Conservation (phyloP, 2,113 vertebrate species). For the Pogona vitticeps region DNA sequence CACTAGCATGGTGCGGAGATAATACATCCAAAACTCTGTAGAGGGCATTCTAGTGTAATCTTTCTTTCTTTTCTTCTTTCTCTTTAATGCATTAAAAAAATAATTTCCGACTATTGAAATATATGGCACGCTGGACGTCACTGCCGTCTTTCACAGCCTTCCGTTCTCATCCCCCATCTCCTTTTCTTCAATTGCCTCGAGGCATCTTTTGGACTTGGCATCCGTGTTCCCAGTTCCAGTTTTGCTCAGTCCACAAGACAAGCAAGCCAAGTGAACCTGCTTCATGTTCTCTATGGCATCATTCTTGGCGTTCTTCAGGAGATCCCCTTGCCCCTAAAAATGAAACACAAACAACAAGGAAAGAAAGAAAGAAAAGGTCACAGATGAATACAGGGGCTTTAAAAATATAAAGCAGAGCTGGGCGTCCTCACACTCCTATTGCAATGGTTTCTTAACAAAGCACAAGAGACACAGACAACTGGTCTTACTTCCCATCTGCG, state of each 20-base stretch:
- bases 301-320: slow-evolving; percentile 90
- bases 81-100: slow-evolving; percentile 67
- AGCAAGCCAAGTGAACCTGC: slow-evolving; percentile 92
- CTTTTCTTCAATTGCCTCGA: slow-evolving; percentile 80
- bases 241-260: slow-evolving; percentile 87
- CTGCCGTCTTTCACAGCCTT: slow-evolving; percentile 65
- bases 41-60: slow-evolving; percentile 65
- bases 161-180: slow-evolving; percentile 75
- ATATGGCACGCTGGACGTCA: background rate
- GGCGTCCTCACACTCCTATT: background rate
- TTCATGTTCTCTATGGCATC: slow-evolving; percentile 93
- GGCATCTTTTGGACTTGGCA: slow-evolving; percentile 75
- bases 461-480: too few species aligned
- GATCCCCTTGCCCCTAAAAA: slow-evolving; percentile 91
- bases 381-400: accelerated
- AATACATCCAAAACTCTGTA: slow-evolving; percentile 63
- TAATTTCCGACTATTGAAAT: slow-evolving; percentile 56
- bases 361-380: slow-evolving; percentile 48
- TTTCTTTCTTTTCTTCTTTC: background rate
- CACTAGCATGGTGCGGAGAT: slow-evolving; percentile 73
- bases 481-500: background rate
- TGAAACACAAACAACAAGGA: slow-evolving; percentile 33
- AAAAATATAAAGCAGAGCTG: accelerated
- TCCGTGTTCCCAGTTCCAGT: slow-evolving; percentile 50
- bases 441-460: accelerated